Evolutionary conservation across 2,888 invertebrate species (phyloP), one percentile per base, ranked within the genome.

Genomic region (Chelonus formosanus): DNA sequence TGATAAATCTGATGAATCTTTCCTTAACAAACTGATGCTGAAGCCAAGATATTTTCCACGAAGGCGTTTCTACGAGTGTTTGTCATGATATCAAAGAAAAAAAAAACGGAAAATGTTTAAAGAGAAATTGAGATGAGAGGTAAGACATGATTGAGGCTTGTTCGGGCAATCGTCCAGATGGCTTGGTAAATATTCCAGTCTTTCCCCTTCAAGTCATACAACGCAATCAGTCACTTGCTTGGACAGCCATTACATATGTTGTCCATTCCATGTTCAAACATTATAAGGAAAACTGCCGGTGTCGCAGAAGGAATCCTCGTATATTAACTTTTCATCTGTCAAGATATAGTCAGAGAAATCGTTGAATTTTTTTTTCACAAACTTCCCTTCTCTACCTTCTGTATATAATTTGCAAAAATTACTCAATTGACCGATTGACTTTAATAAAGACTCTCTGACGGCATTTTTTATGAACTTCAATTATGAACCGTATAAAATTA

Each of bases 191-290:
- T 81, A 83, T 74, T 60, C 36, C 63, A 54, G 68, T 71, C 65
- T 70, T 63, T 64, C 47, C 67, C 70, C 73, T 63, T 68, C 68
- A 57, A 58, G 70, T 68, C 63, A 64, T 2, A 20, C 70, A 68
- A 68, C 70, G 72, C 78, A 76, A 82, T 81, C 83, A 75, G 79
- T 82, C 80, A 79, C 74, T 71, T 76, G 72, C 62, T 44, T 64
- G 71, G 78, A 80, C 78, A 77, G 75, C 75, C 78, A 78, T 78
- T 81, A 82, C 83, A 80, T 75, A 81, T 81, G 81, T 81, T 79
- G 82, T 83, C 82, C 83, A 82, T 83, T 83, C 3, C 44, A 5
- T 59, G 45, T 44, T 67, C 58, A 67, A 67, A 67, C 58, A 67
- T 36, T 34, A 55, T 35, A n/a, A 31, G 32, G 34, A 45, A 44